These are phyloP conservation scores for Acanthornis magna DNA, from an alignment of 2,797 vertebrate genomes.

Conservation along the genomic window DNA sequence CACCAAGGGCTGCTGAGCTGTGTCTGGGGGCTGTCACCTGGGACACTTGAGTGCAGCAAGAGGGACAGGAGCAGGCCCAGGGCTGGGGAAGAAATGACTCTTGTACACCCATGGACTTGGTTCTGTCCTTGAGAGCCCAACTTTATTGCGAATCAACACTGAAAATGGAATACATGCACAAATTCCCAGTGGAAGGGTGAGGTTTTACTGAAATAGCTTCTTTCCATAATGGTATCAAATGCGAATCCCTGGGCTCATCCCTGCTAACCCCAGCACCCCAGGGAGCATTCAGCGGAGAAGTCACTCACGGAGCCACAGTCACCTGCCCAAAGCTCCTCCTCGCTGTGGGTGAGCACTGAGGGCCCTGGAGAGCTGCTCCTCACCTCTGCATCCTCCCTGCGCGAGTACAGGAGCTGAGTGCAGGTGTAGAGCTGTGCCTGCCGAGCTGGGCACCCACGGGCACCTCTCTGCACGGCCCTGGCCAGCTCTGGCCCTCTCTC, in stretches of 20 bases:
- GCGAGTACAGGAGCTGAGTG: neutral
- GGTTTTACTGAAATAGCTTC: neutral
- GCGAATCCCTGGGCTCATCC: neutral
- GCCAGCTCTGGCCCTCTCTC: neutral
- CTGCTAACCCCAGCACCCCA: neutral
- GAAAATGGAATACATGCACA: neutral
- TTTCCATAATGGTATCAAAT: neutral
- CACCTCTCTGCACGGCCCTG: accelerated
- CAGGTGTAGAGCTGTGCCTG: neutral
- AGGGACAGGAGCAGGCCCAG: neutral
- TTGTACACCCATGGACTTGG: accelerated
- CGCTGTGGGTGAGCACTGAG: accelerated
- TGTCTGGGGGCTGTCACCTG: accelerated
- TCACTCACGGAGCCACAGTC: neutral
- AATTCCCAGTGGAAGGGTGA: neutral
- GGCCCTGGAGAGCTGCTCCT: neutral
- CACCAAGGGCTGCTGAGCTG: neutral
- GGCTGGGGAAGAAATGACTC: neutral
- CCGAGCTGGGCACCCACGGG: neutral
- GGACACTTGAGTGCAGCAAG: too few relatives aligned
- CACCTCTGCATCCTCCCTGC: neutral
- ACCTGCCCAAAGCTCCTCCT: neutral
- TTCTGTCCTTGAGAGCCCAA: neutral
- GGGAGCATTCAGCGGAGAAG: neutral
- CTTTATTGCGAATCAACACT: neutral